A percentile compares a stretch with the other conserved stretches of the same genome.
Conservation (phyloP, 2,113 vertebrate species). For the Misgurnus anguillicaudatus region DNA sequence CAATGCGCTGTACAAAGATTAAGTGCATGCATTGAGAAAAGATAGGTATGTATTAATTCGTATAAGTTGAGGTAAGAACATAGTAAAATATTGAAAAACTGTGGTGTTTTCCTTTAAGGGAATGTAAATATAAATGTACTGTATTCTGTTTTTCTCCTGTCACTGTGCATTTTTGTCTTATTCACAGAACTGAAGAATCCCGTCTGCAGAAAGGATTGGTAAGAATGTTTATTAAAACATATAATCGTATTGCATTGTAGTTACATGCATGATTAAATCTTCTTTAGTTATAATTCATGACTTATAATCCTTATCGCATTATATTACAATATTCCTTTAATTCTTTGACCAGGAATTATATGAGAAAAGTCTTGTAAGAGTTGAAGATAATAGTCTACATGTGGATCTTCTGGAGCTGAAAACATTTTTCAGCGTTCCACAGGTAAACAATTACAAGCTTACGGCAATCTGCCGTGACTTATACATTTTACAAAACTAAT, state of each 20-base stretch:
- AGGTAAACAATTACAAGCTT: slow-evolving; percentile 72
- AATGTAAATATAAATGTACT: background rate
- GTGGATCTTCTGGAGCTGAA: slow-evolving; percentile 86
- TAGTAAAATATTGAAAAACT: no score
- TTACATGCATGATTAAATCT: background rate
- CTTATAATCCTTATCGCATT: background rate
- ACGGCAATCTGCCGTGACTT: no score
- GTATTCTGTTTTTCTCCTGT: background rate
- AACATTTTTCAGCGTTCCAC: slow-evolving; percentile 83
- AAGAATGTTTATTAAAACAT: slow-evolving; percentile 58
- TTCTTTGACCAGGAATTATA: slow-evolving; percentile 82
- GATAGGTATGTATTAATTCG: no score
- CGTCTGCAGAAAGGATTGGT: slow-evolving; percentile 92
- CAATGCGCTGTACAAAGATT: no score
- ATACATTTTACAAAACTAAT: no score
- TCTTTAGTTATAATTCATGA: background rate
- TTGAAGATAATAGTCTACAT: slow-evolving; percentile 81
- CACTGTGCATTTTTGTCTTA: background rate
- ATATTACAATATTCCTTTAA: slow-evolving; percentile 26
- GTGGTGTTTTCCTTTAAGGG: background rate
- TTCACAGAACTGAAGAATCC: slow-evolving; percentile 84
- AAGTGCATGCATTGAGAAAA: no score
- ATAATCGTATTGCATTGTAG: background rate
- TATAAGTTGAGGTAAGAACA: no score
- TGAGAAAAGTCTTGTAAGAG: slow-evolving; percentile 84